Conservation (phyloP, 1,140 invertebrate species). For the Solenopsis invicta region DNA sequence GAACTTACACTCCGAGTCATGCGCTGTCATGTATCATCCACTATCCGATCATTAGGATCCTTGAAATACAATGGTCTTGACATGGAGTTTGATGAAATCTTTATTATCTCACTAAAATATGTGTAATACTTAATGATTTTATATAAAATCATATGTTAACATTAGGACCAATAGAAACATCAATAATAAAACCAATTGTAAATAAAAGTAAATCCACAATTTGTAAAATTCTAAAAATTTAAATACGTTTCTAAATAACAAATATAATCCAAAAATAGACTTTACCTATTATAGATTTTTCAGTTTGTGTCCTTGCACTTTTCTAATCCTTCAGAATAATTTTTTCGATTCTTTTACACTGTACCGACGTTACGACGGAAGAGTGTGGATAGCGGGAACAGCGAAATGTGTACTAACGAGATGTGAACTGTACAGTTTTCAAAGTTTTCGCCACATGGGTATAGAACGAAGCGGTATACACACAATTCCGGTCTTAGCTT, state of each 20-base stretch:
- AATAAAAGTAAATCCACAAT: background rate
- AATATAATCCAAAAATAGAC: background rate
- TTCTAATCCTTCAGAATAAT: background rate
- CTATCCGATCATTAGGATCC: slow-evolving; percentile 32
- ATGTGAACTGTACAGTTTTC: slow-evolving; percentile 80
- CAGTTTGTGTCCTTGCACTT: background rate
- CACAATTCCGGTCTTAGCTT: slow-evolving; percentile 82
- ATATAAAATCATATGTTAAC: background rate
- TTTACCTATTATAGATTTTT: background rate
- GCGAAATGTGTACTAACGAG: slow-evolving; percentile 61
- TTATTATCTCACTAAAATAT: slow-evolving; percentile 14
- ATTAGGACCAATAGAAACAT: background rate
- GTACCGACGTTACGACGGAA: background rate
- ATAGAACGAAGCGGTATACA: slow-evolving; percentile 72
- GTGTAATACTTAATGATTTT: background rate
- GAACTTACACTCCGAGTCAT: background rate
- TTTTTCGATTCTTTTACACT: background rate
- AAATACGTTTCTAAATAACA: background rate
- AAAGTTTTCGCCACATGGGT: slow-evolving; percentile 67
- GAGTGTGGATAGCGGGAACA: slow-evolving; percentile 4
- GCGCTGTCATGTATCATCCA: slow-evolving; percentile 26
- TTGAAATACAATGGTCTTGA: slow-evolving; percentile 21
- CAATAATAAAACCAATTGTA: background rate
- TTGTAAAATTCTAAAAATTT: background rate
- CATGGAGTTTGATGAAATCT: slow-evolving; percentile 12